A percentile compares a stretch with the other conserved stretches of the same genome.
These are phyloP conservation scores for Lepidochrysops patricia DNA, from an alignment of 2,888 invertebrate species.

Conservation along the genomic window DNA sequence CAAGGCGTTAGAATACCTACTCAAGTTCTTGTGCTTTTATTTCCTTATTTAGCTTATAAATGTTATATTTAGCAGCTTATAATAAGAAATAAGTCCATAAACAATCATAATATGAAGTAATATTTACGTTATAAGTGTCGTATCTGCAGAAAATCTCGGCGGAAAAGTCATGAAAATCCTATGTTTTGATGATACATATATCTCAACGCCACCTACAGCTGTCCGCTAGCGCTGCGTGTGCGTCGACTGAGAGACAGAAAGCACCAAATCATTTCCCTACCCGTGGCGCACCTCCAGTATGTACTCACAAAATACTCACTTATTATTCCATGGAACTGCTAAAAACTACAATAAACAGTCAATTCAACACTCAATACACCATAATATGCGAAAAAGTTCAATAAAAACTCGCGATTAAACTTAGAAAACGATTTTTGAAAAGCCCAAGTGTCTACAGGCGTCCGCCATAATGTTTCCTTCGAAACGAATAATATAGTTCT, in stretches of 20 bases:
- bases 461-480: slow-evolving; percentile 76
- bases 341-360: slow-evolving; percentile 70
- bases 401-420: slow-evolving; percentile 72
- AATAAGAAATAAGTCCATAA: slow-evolving; percentile 21
- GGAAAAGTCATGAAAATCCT: slow-evolving; percentile 72
- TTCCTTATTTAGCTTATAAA: slow-evolving; percentile 34
- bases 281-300: slow-evolving; percentile 74
- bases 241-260: slow-evolving; percentile 66
- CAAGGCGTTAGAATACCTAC: slow-evolving; percentile 40
- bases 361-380: slow-evolving; percentile 66
- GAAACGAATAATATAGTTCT: slow-evolving; percentile 76
- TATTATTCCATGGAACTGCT: slow-evolving; percentile 62
- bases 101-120: slow-evolving; percentile 26
- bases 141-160: slow-evolving; percentile 57
- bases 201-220: slow-evolving; percentile 75
- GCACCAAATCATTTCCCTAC: slow-evolving; percentile 76
- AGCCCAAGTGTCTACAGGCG: slow-evolving; percentile 73
- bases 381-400: slow-evolving; percentile 74
- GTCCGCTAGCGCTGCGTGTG: slow-evolving; percentile 70
- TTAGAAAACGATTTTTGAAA: slow-evolving; percentile 76
- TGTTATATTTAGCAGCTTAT: slow-evolving; percentile 23
- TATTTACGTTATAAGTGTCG: slow-evolving; percentile 39
- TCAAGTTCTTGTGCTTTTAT: slow-evolving; percentile 56
- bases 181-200: slow-evolving; percentile 58
- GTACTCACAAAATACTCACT: slow-evolving; percentile 72